phyloP scores from a whole-genome alignment of 2,888 invertebrate species.

The Hypercompe scribonia region DNA sequence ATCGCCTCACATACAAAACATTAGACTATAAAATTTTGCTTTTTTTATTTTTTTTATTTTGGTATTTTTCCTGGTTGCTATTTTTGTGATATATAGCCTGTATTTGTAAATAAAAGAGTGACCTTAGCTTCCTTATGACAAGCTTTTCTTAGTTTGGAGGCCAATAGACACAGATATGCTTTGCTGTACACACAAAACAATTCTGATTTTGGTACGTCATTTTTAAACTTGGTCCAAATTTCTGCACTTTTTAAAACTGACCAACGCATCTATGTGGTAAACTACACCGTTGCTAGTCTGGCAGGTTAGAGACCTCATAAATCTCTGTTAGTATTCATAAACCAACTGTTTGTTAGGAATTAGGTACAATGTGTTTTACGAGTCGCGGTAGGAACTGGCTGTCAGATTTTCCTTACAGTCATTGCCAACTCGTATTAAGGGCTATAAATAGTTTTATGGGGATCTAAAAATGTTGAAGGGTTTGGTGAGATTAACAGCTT shows the following conservation, averaged over 20 bases:
- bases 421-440: conserved; percentile 7
- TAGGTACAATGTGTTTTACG: conserved; percentile 31
- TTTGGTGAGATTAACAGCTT: background rate
- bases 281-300: background rate
- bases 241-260: background rate
- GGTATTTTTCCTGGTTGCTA: too few relatives aligned
- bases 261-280: background rate
- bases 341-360: conserved; percentile 42
- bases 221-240: too few relatives aligned
- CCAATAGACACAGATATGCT: too few relatives aligned
- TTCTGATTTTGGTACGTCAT: too few relatives aligned
- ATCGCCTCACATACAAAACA: too few relatives aligned
- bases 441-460: conserved; percentile 9
- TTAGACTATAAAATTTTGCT: too few relatives aligned
- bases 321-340: conserved; percentile 40
- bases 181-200: too few relatives aligned
- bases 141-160: too few relatives aligned
- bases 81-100: too few relatives aligned
- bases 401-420: conserved; percentile 3
- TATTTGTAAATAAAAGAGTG: too few relatives aligned
- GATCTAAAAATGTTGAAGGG: background rate
- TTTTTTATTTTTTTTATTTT: too few relatives aligned
- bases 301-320: conserved; percentile 48
- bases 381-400: background rate
- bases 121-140: too few relatives aligned